phyloP scores from a whole-genome alignment of 2,797 vertebrate species.

The Danio tinwini region DNA sequence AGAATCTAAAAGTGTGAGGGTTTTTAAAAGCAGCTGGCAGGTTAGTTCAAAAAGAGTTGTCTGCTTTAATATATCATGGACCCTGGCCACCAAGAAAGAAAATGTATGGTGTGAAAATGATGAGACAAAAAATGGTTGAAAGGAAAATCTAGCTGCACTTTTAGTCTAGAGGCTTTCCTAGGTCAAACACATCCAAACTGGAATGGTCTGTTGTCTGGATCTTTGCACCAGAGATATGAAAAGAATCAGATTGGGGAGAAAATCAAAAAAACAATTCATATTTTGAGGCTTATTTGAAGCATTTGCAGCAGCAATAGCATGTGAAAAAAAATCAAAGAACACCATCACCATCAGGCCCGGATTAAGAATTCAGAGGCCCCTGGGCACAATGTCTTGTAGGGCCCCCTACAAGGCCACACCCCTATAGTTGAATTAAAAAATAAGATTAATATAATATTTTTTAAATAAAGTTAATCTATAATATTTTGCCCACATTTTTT shows the following conservation, averaged over 20 bases:
- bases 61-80: conserved; percentile 24
- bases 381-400: no score
- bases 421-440: no score
- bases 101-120: not conserved
- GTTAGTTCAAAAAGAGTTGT: conserved; percentile 20
- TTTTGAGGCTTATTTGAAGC: conserved; percentile 7
- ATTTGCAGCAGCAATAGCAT: not conserved
- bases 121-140: conserved; percentile 10
- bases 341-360: no score
- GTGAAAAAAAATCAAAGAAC: no score
- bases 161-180: not conserved
- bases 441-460: no score
- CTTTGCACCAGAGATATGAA: not conserved
- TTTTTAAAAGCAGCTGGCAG: conserved; percentile 11
- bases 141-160: not conserved
- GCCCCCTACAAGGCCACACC: no score
- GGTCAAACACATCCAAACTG: not conserved
- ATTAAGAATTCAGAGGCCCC: no score
- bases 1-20: not conserved
- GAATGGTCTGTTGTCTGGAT: not conserved
- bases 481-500: no score
- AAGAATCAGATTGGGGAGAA: not conserved
- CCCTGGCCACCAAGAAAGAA: not conserved
- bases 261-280: not conserved
- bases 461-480: no score